Conservation (phyloP, 1,140 invertebrate species). For the Drosophila lacteicornis region DNA sequence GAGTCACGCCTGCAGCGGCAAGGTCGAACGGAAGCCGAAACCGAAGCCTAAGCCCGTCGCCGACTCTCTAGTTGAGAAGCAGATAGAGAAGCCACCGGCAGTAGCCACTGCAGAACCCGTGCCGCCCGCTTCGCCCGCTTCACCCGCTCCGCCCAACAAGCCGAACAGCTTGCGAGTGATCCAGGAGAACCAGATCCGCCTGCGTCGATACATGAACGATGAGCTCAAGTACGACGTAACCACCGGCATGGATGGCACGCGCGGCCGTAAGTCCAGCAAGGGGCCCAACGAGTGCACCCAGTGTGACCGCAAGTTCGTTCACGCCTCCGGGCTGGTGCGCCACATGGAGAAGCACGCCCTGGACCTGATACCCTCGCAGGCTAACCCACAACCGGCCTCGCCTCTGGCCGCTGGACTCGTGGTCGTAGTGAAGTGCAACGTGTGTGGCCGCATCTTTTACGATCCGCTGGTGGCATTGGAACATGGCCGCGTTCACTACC, state of each 20-base stretch:
- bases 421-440: constrained; percentile 63
- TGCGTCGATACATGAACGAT: constrained; percentile 74
- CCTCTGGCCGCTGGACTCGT: constrained; percentile 37
- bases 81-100: background rate
- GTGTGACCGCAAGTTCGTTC: constrained; percentile 83
- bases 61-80: background rate
- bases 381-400: constrained; percentile 15
- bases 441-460: constrained; percentile 74
- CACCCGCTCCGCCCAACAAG: constrained; percentile 8
- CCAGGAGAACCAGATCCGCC: constrained; percentile 71
- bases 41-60: background rate
- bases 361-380: constrained; percentile 62
- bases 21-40: constrained; percentile 11
- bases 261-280: constrained; percentile 46
- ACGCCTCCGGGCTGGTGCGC: constrained; percentile 75
- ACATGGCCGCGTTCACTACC: constrained; percentile 55
- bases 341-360: constrained; percentile 84
- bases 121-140: too few relatives aligned
- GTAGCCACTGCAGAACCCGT: background rate
- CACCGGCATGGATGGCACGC: constrained; percentile 34
- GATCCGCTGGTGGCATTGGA: constrained; percentile 48
- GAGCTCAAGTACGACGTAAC: constrained; percentile 75
- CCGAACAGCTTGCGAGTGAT: constrained; percentile 52
- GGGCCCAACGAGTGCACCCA: constrained; percentile 73
- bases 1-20: constrained; percentile 51